Conservation (phyloP, 2,888 invertebrate genomes). For the Synanthedon vespiformis region DNA sequence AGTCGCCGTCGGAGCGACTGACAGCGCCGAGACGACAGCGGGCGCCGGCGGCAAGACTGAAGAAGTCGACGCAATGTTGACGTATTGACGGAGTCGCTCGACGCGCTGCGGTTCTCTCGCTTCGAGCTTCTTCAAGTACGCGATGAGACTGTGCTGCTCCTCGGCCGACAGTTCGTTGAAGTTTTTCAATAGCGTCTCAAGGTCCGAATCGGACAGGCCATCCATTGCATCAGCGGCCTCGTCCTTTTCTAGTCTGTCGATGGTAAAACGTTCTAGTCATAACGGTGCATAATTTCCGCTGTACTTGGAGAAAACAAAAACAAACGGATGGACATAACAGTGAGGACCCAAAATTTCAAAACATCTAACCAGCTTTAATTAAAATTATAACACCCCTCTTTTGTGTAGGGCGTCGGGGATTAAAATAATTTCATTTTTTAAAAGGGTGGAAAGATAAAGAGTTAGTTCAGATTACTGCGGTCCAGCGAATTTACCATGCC, state of each 20-base stretch:
- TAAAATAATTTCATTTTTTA: too few species aligned
- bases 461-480: too few species aligned
- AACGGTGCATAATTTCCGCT: too few species aligned
- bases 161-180: slow-evolving; percentile 81
- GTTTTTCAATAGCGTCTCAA: slow-evolving; percentile 83
- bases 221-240: slow-evolving; percentile 72
- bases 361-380: too few species aligned
- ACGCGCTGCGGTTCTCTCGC: slow-evolving; percentile 82
- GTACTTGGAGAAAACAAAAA: too few species aligned
- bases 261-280: too few species aligned
- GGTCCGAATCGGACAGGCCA: slow-evolving; percentile 81
- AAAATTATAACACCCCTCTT: too few species aligned
- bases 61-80: slow-evolving; percentile 57
- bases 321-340: too few species aligned
- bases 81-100: slow-evolving; percentile 80
- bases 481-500: too few species aligned
- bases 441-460: too few species aligned
- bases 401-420: too few species aligned
- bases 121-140: slow-evolving; percentile 84
- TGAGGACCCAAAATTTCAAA: too few species aligned
- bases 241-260: slow-evolving; percentile 14
- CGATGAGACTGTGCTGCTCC: slow-evolving; percentile 86
- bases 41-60: slow-evolving; percentile 5
- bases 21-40: slow-evolving; percentile 4
- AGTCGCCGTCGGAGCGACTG: slow-evolving; percentile 1